Conservation (phyloP, 2,113 vertebrate genomes). For the Aphelocoma coerulescens region DNA sequence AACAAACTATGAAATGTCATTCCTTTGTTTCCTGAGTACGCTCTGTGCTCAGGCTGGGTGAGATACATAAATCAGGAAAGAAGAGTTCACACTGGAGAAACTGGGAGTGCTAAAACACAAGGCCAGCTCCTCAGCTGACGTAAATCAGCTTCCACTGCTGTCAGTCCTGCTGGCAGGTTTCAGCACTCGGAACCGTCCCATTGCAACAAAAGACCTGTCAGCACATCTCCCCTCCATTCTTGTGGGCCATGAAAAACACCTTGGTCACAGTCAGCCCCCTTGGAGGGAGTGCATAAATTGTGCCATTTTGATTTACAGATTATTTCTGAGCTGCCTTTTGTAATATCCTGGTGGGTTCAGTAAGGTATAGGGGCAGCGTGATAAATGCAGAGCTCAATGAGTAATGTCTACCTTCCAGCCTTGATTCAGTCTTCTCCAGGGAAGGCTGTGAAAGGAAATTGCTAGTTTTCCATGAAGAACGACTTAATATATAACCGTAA, state of each 20-base stretch:
- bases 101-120: not conserved
- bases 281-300: not conserved
- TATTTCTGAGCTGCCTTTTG: not conserved
- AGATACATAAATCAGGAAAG: conserved; percentile 53
- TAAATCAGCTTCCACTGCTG: conserved; percentile 27
- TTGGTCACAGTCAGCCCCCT: not conserved
- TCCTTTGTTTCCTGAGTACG: not conserved
- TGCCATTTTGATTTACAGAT: not conserved
- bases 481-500: not conserved
- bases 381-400: not conserved
- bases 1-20: conserved; percentile 51
- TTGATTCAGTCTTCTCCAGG: not conserved
- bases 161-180: conserved; percentile 11
- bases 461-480: not conserved
- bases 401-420: not conserved
- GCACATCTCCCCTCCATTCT: conserved; percentile 6
- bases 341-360: not conserved
- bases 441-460: not conserved
- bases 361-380: not conserved
- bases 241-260: conserved; percentile 14
- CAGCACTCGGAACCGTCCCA: accelerated
- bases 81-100: conserved; percentile 17
- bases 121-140: not conserved
- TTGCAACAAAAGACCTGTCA: conserved; percentile 23
- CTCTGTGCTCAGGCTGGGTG: not conserved